Evolutionary conservation across 2,888 invertebrate species (phyloP).

Genomic region (Diplazon laetatorius): DNA sequence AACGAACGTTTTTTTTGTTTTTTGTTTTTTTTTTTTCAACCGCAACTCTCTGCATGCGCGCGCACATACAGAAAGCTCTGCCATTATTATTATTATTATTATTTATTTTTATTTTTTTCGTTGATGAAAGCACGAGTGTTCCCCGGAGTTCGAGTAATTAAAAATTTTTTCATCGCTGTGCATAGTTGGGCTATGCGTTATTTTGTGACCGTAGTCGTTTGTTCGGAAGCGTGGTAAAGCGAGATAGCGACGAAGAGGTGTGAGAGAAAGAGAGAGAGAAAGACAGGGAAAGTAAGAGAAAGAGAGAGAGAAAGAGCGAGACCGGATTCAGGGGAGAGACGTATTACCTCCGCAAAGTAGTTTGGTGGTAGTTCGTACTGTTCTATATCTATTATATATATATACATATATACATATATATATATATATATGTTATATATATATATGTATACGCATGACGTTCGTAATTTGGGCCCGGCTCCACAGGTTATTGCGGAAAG

Average conservation of each 20-base stretch:
- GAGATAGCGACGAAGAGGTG: no score
- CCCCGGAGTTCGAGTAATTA: conserved; percentile 38
- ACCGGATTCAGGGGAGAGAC: no score
- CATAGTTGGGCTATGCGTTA: conserved; percentile 41
- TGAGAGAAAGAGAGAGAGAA: no score
- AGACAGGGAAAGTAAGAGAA: neutral
- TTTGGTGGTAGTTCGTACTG: neutral
- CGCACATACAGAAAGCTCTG: no score
- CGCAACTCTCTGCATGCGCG: neutral
- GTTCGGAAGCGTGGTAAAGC: no score
- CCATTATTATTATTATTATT: no score
- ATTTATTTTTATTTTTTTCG: conserved; percentile 25
- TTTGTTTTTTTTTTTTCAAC: no score
- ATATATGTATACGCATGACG: conserved; percentile 52
- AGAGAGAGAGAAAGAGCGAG: neutral
- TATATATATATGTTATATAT: no score
- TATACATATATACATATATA: no score
- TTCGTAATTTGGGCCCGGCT: conserved; percentile 57
- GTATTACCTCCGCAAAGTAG: conserved; percentile 23
- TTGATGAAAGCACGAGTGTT: neutral
- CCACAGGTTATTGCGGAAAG: conserved; percentile 66
- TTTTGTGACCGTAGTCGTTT: conserved; percentile 38
- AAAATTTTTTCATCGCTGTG: conserved; percentile 47
- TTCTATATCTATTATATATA: no score
- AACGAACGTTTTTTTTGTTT: conserved; percentile 20